These are phyloP conservation scores for Notodonta ziczac DNA, from an alignment of 2,888 invertebrate genomes.

Conservation along the genomic window DNA sequence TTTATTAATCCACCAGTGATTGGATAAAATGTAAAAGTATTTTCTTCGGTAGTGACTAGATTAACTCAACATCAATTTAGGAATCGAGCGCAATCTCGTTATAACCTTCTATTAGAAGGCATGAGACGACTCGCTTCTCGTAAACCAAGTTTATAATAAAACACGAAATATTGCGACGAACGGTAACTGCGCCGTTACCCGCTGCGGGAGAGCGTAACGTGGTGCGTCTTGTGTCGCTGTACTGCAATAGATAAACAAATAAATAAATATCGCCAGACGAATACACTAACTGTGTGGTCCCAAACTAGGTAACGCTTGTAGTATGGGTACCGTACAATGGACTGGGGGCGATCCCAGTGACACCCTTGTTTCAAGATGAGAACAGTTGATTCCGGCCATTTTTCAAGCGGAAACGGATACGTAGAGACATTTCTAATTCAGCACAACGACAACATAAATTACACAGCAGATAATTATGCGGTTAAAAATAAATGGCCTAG, in stretches of 20 bases:
- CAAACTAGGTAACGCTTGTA: too few relatives aligned
- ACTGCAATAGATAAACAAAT: neutral
- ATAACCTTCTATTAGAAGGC: slow-evolving; percentile 10
- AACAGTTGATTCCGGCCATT: slow-evolving; percentile 6
- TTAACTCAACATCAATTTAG: slow-evolving; percentile 14
- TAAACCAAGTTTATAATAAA: slow-evolving; percentile 35
- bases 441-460: slow-evolving; percentile 27
- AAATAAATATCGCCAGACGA: too few relatives aligned
- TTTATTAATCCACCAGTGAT: neutral
- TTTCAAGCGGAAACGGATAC: slow-evolving; percentile 35
- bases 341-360: too few relatives aligned
- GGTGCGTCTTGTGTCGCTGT: slow-evolving; percentile 41
- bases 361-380: neutral
- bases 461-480: neutral
- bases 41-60: slow-evolving; percentile 6
- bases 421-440: slow-evolving; percentile 24
- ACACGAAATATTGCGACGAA: slow-evolving; percentile 59
- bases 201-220: slow-evolving; percentile 49
- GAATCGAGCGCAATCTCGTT: slow-evolving; percentile 18
- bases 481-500: neutral
- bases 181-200: slow-evolving; percentile 67
- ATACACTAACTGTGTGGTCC: too few relatives aligned
- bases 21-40: neutral
- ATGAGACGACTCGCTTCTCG: slow-evolving; percentile 6
- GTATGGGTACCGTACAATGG: too few relatives aligned